Conservation (phyloP, 2,888 invertebrate genomes). For the Acronicta psi region DNA sequence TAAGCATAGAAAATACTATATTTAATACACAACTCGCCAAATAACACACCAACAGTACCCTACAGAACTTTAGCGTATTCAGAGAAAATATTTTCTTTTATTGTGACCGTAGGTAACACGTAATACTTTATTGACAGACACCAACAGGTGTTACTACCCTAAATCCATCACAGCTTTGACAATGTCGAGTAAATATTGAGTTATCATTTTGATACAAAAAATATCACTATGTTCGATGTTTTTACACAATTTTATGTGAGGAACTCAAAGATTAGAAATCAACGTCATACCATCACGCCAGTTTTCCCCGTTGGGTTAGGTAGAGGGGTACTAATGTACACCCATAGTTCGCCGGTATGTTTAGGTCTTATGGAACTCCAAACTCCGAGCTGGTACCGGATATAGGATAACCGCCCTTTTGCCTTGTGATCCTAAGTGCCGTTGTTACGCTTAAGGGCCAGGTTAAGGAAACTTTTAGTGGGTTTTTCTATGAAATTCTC, state of each 20-base stretch:
- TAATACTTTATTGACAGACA: slow-evolving; percentile 53
- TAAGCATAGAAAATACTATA: slow-evolving; percentile 5
- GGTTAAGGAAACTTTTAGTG: too few relatives aligned
- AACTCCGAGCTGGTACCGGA: too few relatives aligned
- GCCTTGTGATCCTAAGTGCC: too few relatives aligned
- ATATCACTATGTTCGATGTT: slow-evolving; percentile 28
- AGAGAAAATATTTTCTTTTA: slow-evolving; percentile 45
- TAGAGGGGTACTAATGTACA: too few relatives aligned
- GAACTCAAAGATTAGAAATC: not conserved
- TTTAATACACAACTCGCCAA: slow-evolving; percentile 28
- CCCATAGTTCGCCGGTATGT: too few relatives aligned
- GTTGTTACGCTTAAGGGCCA: too few relatives aligned
- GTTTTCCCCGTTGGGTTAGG: too few relatives aligned
- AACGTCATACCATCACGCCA: too few relatives aligned
- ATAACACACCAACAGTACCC: slow-evolving; percentile 1
- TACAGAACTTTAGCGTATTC: slow-evolving; percentile 9
- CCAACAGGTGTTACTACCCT: slow-evolving; percentile 62
- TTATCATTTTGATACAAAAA: slow-evolving; percentile 49
- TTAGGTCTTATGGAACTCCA: too few relatives aligned
- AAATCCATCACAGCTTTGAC: slow-evolving; percentile 59
- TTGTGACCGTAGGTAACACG: slow-evolving; percentile 43
- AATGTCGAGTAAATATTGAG: slow-evolving; percentile 55
- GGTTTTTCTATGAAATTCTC: too few relatives aligned
- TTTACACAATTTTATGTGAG: slow-evolving; percentile 5
- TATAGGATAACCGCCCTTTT: too few relatives aligned